Conservation (phyloP, 2,797 vertebrate genomes). For the Notamacropus eugenii region DNA sequence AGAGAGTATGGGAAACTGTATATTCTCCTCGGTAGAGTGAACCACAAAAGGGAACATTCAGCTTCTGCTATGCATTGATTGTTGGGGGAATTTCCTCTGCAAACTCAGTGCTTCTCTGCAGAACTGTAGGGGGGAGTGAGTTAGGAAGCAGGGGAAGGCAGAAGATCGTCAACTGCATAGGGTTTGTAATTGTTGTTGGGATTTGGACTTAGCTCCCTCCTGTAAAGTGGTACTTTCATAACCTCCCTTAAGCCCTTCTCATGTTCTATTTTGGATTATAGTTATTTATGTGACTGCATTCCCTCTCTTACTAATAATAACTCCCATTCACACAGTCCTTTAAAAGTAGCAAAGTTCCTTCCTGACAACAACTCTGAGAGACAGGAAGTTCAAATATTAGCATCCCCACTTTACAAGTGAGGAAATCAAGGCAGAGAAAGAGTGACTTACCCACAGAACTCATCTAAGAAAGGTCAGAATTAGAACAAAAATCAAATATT, state of each 20-base stretch:
- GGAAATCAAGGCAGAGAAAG: not conserved
- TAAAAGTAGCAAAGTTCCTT: not conserved
- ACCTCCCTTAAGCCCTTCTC: not conserved
- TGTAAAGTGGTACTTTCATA: not conserved
- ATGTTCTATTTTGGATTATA: not conserved
- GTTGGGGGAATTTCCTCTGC: not conserved
- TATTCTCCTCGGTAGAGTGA: not conserved
- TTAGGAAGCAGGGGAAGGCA: not conserved
- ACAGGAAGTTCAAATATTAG: not conserved
- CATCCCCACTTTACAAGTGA: not conserved
- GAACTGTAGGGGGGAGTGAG: not conserved
- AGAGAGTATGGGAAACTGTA: constrained; percentile 1
- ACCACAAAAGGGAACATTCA: not conserved
- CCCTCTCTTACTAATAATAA: not conserved
- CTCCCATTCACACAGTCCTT: not conserved
- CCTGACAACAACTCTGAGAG: not conserved
- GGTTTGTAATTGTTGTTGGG: not conserved
- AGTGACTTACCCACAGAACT: not conserved
- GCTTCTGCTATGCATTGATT: not conserved
- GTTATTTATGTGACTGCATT: not conserved
- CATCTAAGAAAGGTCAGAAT: not conserved
- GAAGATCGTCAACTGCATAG: not conserved
- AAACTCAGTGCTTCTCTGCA: not conserved
- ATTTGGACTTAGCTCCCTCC: constrained; percentile 5
- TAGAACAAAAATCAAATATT: not conserved